Conservation (phyloP, 2,888 invertebrate genomes). For the Drosophila maculinotata region DNA sequence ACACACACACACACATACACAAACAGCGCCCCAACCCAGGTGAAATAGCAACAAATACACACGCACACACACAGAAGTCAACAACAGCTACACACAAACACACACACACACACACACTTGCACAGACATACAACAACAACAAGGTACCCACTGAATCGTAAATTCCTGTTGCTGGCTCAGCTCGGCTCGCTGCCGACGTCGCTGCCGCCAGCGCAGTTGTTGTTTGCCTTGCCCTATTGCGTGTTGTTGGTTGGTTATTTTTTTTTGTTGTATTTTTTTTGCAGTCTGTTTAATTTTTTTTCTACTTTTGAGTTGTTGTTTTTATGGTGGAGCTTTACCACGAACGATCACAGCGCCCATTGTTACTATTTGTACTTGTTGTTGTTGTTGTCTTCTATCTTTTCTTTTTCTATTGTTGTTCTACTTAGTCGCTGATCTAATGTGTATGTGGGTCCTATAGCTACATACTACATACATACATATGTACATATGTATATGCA, state of each 20-base stretch:
- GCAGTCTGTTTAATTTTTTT: conserved; percentile 76
- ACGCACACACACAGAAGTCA: conserved; percentile 36
- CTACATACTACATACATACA: neutral
- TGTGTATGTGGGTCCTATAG: conserved; percentile 4
- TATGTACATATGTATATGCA: conserved; percentile 14
- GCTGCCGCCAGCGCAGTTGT: conserved; percentile 64
- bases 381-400: conserved; percentile 14
- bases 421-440: conserved; percentile 73
- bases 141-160: conserved; percentile 81
- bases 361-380: conserved; percentile 62
- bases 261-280: conserved; percentile 49
- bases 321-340: conserved; percentile 69
- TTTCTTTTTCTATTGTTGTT: conserved; percentile 54
- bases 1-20: conserved; percentile 30
- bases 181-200: conserved; percentile 49
- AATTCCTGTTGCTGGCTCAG: conserved; percentile 80
- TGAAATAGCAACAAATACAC: conserved; percentile 67
- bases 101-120: conserved; percentile 30
- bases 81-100: conserved; percentile 38
- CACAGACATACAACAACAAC: conserved; percentile 64
- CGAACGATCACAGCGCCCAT: conserved; percentile 65
- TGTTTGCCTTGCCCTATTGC: conserved; percentile 85
- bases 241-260: conserved; percentile 79
- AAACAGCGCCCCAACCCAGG: conserved; percentile 70
- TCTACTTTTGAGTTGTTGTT: conserved; percentile 66